Evolutionary conservation across 2,888 invertebrate genomes (phyloP), one percentile per base, ranked within the genome.

Genomic region (Steromphala cineraria): DNA sequence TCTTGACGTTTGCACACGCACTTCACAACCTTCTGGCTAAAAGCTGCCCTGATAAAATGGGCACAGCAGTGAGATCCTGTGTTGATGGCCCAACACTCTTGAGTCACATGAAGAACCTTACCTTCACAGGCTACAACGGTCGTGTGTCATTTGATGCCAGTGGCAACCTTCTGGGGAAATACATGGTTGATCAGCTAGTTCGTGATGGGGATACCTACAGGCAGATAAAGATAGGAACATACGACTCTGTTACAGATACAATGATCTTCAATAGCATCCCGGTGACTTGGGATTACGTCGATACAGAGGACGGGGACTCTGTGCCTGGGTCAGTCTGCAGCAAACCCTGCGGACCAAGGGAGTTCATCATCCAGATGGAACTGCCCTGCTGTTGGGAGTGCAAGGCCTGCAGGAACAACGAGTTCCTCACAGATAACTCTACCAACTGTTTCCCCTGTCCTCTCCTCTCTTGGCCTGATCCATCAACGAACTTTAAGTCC

Each of bases 1-100:
- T 90, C 0, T 82, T 82, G 19, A 84, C 89, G n/a, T 88, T 89
- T 75, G 90, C 88, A 1, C 62, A 84, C 21, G 90, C 89, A 8
- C 40, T 90, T 0, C 82, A 89, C 62, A 71, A 80, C 13, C 75
- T 90, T 5, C 78, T 91, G 5, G 21, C 53, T 13, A 80, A 84
- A 4, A 53, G 79, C 24, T 90, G 90, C 75, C 83, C 86, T 0
- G 75, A 46, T 10, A 53, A 77, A 0, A 10, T 13, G 2, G 78
- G 75, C 21, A 21, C 31, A 2, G 62, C 40, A 4, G 81, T 75
- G 0, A 53, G 80, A 8, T 21, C 3, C 3, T 85, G 84, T 36
- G 55, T 85, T 0, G 53, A 56, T 21, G 83, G 82, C 1, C 78
- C 81, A 1, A 13, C 53, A 13, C 78, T 84, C 13, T 36, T 83